These are phyloP conservation scores for Eulacestoma nigropectus DNA, from an alignment of 2,113 vertebrate genomes.

Conservation along the genomic window DNA sequence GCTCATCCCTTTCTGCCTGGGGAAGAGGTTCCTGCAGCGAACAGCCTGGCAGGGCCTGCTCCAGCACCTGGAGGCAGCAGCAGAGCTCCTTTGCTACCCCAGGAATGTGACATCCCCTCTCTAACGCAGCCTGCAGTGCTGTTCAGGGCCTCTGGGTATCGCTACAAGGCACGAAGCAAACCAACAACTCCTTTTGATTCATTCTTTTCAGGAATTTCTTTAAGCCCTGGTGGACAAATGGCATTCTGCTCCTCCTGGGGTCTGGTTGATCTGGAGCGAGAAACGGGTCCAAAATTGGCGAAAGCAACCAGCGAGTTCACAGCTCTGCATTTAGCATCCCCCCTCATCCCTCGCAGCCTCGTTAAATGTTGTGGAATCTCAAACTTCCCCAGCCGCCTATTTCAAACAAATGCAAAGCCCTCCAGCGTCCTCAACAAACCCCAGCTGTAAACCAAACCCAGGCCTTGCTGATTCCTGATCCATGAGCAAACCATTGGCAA, in stretches of 20 bases:
- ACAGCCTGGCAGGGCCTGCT: background rate
- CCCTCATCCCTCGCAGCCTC: background rate
- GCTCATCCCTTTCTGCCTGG: background rate
- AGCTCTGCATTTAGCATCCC: slow-evolving; percentile 27
- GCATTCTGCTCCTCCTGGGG: background rate
- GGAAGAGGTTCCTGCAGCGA: background rate
- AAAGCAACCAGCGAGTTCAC: background rate
- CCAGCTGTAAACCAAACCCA: slow-evolving; percentile 19
- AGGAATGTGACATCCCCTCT: background rate
- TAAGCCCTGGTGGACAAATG: background rate
- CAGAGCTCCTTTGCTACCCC: background rate
- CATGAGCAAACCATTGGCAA: slow-evolving; percentile 4
- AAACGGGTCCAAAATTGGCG: background rate
- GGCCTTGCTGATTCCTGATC: background rate
- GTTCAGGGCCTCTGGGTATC: background rate
- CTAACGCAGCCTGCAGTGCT: background rate
- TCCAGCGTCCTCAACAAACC: background rate
- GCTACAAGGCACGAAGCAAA: background rate
- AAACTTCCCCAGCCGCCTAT: background rate
- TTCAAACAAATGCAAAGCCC: slow-evolving; percentile 20
- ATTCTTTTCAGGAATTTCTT: background rate
- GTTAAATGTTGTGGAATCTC: slow-evolving; percentile 24
- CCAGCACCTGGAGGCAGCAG: background rate
- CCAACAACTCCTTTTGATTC: background rate
- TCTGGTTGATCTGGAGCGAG: background rate